Percentiles rank a stretch among this genome's conserved stretches.
These are phyloP conservation scores for Hemiscyllium ocellatum DNA, from an alignment of 2,113 vertebrate genomes.

Conservation along the genomic window DNA sequence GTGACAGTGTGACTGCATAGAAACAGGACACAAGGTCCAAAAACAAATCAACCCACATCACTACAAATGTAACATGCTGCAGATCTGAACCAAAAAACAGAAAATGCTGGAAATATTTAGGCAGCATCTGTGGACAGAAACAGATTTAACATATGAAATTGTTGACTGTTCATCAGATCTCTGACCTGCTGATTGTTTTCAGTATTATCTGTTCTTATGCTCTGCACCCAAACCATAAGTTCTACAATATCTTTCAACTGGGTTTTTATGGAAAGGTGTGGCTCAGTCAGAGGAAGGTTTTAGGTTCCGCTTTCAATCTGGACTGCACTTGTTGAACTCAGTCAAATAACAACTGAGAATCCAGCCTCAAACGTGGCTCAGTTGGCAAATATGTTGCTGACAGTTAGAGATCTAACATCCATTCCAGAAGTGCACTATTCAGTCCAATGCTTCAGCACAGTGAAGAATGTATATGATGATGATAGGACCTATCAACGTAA, in stretches of 20 bases:
- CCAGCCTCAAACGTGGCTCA: background rate
- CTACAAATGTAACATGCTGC: background rate
- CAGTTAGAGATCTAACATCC: background rate
- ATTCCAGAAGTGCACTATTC: background rate
- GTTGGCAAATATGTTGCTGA: background rate
- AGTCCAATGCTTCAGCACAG: background rate
- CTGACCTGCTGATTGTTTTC: background rate
- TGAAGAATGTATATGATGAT: background rate
- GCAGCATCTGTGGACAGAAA: background rate
- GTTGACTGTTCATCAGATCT: no score
- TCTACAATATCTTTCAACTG: background rate
- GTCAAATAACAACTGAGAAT: background rate
- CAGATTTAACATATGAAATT: background rate
- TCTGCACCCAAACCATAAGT: background rate
- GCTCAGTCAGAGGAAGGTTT: background rate
- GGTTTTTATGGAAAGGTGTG: background rate
- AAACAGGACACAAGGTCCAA: background rate
- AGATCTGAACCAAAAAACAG: background rate
- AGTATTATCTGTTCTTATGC: background rate
- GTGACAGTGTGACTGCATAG: background rate
- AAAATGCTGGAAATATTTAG: background rate
- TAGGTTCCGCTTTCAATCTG: background rate
- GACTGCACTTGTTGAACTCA: background rate
- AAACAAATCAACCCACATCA: background rate
- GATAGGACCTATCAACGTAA: background rate